phyloP scores from a whole-genome alignment of 2,797 vertebrate species.

The Enteromius radiatus region DNA sequence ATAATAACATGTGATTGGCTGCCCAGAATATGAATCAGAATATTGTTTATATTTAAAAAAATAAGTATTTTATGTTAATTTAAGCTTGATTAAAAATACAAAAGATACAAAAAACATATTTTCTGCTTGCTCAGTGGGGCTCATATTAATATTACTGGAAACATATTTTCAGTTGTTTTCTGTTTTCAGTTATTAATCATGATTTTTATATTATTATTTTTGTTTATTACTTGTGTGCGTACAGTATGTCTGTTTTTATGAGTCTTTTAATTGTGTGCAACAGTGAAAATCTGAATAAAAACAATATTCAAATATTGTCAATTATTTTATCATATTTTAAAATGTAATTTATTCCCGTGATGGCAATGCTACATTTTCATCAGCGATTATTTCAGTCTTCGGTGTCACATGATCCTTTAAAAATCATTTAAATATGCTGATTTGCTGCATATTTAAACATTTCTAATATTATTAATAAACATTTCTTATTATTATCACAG shows the following conservation, averaged over 20 bases:
- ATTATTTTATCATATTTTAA: neutral
- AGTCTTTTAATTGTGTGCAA: neutral
- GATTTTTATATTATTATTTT: neutral
- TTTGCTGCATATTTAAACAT: neutral
- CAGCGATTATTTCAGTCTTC: neutral
- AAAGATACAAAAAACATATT: too few relatives aligned
- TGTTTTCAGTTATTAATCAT: neutral
- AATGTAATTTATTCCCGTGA: neutral
- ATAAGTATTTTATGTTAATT: neutral
- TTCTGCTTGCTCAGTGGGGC: neutral
- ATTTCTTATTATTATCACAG: neutral
- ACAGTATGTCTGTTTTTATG: neutral
- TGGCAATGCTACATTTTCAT: neutral
- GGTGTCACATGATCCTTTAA: neutral
- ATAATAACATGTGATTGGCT: neutral
- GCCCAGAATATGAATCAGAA: neutral
- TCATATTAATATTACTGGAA: neutral
- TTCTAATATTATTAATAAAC: neutral
- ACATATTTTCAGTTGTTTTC: too few relatives aligned
- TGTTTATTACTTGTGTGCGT: neutral
- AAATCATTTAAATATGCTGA: neutral
- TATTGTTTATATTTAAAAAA: neutral
- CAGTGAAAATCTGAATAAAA: neutral
- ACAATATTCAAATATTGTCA: neutral
- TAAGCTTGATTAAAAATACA: neutral